These are phyloP conservation scores for Tangachromis dhanisi DNA, from an alignment of 2,113 vertebrate genomes.

Conservation along the genomic window DNA sequence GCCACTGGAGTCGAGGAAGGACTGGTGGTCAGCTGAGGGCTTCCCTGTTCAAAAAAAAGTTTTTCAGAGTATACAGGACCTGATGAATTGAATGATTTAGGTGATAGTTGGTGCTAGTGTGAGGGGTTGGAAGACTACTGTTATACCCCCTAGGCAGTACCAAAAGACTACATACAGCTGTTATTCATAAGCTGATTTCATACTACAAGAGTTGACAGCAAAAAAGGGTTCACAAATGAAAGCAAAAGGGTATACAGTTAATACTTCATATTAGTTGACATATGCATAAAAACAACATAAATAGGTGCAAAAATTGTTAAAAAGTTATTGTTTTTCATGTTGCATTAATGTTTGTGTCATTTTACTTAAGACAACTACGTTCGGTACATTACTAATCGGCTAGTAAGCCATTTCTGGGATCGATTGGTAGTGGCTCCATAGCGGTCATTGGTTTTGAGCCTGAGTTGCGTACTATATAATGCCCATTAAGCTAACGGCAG, in stretches of 20 bases:
- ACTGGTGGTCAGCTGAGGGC: not conserved
- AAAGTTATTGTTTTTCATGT: not conserved
- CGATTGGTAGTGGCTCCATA: not conserved
- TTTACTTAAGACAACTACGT: not conserved
- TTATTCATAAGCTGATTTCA: not conserved
- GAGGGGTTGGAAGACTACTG: not conserved
- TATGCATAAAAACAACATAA: not conserved
- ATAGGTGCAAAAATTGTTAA: rapidly evolving
- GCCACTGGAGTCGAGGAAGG: not conserved
- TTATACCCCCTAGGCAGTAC: not conserved
- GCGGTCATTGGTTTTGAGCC: not conserved
- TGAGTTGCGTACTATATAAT: not conserved
- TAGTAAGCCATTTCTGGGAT: not conserved
- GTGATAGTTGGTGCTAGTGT: not conserved
- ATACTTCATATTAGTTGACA: not conserved
- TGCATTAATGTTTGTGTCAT: not conserved
- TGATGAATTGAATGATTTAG: not conserved
- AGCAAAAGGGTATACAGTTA: not conserved
- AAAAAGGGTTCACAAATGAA: not conserved
- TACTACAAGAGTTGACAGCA: not conserved
- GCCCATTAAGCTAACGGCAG: not conserved
- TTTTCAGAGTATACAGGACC: not conserved
- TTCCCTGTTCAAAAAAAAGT: not conserved
- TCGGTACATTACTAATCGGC: not conserved
- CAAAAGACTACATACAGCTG: not conserved